Base-by-base conservation (phyloP, 1,140 invertebrate genomes). In the Lepidurus packardi region DNA sequence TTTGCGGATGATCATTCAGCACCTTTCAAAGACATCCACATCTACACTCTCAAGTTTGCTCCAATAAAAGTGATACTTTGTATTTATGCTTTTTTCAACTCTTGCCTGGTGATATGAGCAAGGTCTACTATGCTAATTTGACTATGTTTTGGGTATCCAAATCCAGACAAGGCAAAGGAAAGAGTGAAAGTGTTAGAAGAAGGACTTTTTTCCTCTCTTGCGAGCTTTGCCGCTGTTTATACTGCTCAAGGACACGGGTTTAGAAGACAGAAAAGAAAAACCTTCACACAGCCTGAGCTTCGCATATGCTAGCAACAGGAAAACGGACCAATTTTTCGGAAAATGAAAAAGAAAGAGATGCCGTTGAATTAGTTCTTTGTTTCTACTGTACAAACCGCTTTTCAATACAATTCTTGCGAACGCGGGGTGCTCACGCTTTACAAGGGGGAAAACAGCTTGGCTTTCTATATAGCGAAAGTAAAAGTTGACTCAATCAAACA, bases 211-310 rank as follows among this genome's bases (percentile, higher is more conserved):
- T 65, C 53, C 53, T 65, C 8, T 13, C 53, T 65, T 65, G 53
- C 53, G 53, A 7, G 16, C 21, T 65, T 65, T 16, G 53, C 53
- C 53, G 53, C 53, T 65, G 53, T 65, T 65, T 65, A 65, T 65
- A 13, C 53, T 65, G 53, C 21, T 21, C 53, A 65, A 65, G 53
- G 53, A 65, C 53, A 65, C 13, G 53, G 53, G 21, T 65, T 65
- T 65, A 65, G 21, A n/a, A 65, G 47, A 65, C 47, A 65, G 47
- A 65, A 7, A 65, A 65, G 47, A 13, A 65, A 65, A 65, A 65
- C 47, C 47, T 65, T 65, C 47, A 65, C 47, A 7, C 16, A 13
- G 16, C 13, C 21, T 65, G 6, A 7, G 6, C 16, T 65, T 65
- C 53, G 53, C 13, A 65, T 65, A n/a, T 65, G 53, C 16, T 34